These are phyloP conservation scores for Meteorus cinctellus DNA, from an alignment of 2,888 invertebrate species.

Conservation along the genomic window DNA sequence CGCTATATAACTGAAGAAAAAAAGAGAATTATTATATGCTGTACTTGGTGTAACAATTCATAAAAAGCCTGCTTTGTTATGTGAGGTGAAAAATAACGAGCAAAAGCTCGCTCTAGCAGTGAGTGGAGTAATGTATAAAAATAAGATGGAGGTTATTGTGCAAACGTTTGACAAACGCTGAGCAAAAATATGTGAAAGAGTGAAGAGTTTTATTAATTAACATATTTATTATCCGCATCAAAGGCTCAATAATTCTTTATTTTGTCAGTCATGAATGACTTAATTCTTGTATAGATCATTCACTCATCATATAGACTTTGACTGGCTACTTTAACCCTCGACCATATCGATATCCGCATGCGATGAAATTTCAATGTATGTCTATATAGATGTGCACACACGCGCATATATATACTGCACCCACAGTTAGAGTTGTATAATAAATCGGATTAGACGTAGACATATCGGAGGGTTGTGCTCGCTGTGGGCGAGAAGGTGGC, in stretches of 20 bases:
- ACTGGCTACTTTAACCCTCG: conserved; percentile 55
- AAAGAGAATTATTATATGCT: too few relatives aligned
- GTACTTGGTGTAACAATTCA: neutral
- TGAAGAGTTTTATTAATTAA: too few relatives aligned
- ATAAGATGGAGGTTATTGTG: conserved; percentile 38
- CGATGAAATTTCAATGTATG: conserved; percentile 69
- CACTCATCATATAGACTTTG: conserved; percentile 49
- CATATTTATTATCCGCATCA: conserved; percentile 42
- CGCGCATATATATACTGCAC: conserved; percentile 34
- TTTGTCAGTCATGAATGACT: conserved; percentile 67
- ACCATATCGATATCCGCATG: conserved; percentile 64
- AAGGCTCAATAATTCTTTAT: neutral
- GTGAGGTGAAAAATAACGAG: conserved; percentile 1
- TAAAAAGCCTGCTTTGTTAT: neutral
- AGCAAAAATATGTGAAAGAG: neutral
- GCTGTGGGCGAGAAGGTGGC: conserved; percentile 60
- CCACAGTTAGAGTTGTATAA: conserved; percentile 59
- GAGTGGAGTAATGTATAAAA: conserved; percentile 43
- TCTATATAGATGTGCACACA: conserved; percentile 50
- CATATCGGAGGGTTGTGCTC: conserved; percentile 56
- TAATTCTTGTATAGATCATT: conserved; percentile 60
- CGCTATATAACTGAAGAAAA: too few relatives aligned
- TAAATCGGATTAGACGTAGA: conserved; percentile 71
- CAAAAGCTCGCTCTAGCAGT: conserved; percentile 44
- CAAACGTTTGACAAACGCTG: neutral